Base-by-base conservation (phyloP, 2,797 vertebrate species). In the Hozukius guyotensis region DNA sequence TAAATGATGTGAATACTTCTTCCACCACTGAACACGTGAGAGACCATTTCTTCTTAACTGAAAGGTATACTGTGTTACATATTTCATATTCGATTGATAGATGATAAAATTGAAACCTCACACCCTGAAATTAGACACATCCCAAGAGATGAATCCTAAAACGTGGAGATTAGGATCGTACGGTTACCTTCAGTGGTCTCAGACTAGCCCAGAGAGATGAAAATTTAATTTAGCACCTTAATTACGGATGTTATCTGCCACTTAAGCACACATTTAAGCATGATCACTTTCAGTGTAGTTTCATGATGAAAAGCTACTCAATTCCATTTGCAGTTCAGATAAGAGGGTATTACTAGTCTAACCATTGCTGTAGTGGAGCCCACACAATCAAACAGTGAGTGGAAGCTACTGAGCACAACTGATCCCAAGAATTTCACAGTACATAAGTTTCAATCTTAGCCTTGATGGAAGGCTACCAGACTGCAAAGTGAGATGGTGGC, bases 361-460 rank as follows among this genome's bases (percentile, higher is more conserved):
- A 89, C 89, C 90, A 90, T 91, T 80, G 88, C 93, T 85, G 88
- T 90, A 85, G 89, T 92, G 90, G 87, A 92, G 90, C 92, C 87
- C 81, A 80, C 93, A 94, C 93, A 95, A 95, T 95, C 94, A 95
- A 93, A 92, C 93, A 87, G 90, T 86, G 87, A 93, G 93, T 84
- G 88, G 87, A 88, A 90, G 91, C 93, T 93, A 93, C 94, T 91
- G 90, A 95, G 95, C 95, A 95, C 94, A 94, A 95, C 94, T 94
- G 95, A 96, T 95, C 95, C 93, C 76, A 55, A 93, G 93, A 95
- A 95, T 95, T 95, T 94, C 94, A 94, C 93, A 96, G 92, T 95
- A 95, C 95, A 95, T 94, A 95, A 95, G 93, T 94, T 95, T 95
- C 94, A 95, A 94, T 95, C 95, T 95, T 87, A 87, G 93, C 92